Conservation (phyloP, 2,888 invertebrate genomes). For the Pterobdella sp. region DNA sequence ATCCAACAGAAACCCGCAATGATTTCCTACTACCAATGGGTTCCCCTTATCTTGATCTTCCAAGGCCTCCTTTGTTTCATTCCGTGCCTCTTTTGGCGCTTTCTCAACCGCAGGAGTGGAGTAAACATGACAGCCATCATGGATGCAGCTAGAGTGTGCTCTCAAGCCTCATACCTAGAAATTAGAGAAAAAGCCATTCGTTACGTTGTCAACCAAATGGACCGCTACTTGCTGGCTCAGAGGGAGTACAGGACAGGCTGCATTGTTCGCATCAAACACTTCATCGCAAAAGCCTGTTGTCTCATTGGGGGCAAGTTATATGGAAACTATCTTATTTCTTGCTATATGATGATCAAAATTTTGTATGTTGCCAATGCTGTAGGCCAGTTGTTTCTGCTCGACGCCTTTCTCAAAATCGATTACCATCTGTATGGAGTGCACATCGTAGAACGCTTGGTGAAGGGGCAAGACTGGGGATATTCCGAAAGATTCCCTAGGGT, state of each 20-base stretch:
- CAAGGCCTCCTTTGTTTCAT: constrained; percentile 39
- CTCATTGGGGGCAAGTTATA: constrained; percentile 50
- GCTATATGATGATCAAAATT: constrained; percentile 53
- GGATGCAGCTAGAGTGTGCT: constrained; percentile 39
- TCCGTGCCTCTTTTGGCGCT: constrained; percentile 39
- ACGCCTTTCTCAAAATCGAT: constrained; percentile 53
- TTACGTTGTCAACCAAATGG: constrained; percentile 53
- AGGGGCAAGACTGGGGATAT: constrained; percentile 47
- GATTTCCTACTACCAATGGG: constrained; percentile 40
- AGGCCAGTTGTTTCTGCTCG: constrained; percentile 53
- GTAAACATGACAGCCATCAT: constrained; percentile 39
- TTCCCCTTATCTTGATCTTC: constrained; percentile 39
- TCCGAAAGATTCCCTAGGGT: constrained; percentile 49
- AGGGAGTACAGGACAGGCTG: constrained; percentile 50
- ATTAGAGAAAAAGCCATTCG: constrained; percentile 46
- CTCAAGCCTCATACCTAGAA: constrained; percentile 39
- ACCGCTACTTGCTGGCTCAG: constrained; percentile 52
- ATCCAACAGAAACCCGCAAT: constrained; percentile 31
- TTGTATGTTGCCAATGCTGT: constrained; percentile 52
- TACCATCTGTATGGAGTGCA: constrained; percentile 52
- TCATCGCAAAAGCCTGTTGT: constrained; percentile 49
- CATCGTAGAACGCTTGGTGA: constrained; percentile 52
- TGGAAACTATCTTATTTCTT: constrained; percentile 53
- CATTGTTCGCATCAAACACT: constrained; percentile 48
- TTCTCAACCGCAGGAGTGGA: constrained; percentile 38